Percentiles rank a stretch among this genome's conserved stretches.
Evolutionary conservation across 2,888 invertebrate species (phyloP).

Genomic region (Drosophila picticornis): DNA sequence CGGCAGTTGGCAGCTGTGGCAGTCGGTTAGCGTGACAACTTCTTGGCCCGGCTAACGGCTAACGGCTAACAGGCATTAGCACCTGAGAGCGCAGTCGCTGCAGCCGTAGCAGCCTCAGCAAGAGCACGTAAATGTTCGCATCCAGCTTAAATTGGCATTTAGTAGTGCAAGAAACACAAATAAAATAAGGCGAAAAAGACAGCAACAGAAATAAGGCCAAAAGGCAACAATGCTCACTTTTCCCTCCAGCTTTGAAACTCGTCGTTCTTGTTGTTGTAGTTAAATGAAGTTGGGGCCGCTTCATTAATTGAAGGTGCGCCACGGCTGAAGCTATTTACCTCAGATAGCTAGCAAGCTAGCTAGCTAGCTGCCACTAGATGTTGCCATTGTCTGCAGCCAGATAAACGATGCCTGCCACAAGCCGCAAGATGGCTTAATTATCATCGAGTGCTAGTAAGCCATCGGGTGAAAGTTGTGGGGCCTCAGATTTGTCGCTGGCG

Average conservation of each 20-base stretch:
- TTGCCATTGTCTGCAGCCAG: conserved; percentile 65
- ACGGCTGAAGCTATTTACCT: conserved; percentile 48
- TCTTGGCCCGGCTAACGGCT: conserved; percentile 27
- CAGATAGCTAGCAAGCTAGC: conserved; percentile 35
- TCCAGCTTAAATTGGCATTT: conserved; percentile 48
- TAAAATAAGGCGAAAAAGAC: conserved; percentile 10
- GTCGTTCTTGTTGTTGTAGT: conserved; percentile 36
- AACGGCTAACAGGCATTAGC: conserved; percentile 26
- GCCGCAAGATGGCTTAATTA: conserved; percentile 52
- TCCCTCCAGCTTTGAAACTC: conserved; percentile 9
- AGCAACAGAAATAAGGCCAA: conserved; percentile 34
- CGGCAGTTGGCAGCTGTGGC: conserved; percentile 17
- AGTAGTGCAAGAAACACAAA: conserved; percentile 19
- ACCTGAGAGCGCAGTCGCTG: conserved; percentile 23
- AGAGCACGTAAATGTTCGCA: conserved; percentile 22
- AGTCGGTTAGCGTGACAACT: conserved; percentile 44
- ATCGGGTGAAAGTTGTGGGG: conserved; percentile 60
- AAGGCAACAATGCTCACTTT: conserved; percentile 37
- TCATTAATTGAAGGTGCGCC: conserved; percentile 78
- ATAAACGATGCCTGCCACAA: conserved; percentile 45
- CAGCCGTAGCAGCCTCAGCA: neutral
- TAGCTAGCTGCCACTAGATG: conserved; percentile 45
- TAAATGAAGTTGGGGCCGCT: conserved; percentile 60
- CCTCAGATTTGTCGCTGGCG: conserved; percentile 37
- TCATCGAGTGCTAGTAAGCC: conserved; percentile 34